phyloP scores from a whole-genome alignment of 2,888 invertebrate species.

The Netelia inedita region DNA sequence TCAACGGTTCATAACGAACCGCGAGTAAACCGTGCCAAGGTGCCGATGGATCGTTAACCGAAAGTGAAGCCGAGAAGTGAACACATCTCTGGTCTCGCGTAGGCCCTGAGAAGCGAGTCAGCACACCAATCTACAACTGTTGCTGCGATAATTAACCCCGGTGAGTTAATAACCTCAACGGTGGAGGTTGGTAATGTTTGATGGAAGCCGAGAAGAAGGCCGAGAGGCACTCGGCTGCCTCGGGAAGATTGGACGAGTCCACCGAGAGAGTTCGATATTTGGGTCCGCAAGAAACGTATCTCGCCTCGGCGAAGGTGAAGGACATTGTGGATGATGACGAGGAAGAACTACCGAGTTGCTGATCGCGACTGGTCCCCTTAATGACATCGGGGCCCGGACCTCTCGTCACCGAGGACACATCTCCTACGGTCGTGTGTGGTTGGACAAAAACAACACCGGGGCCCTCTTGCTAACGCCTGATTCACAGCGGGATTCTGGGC shows the following conservation, averaged over 20 bases:
- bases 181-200: slow-evolving; percentile 42
- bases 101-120: background rate
- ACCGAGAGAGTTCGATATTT: slow-evolving; percentile 63
- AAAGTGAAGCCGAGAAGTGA: slow-evolving; percentile 68
- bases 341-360: slow-evolving; percentile 34
- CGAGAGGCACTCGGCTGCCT: background rate
- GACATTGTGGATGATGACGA: slow-evolving; percentile 16
- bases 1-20: slow-evolving; percentile 45
- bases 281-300: slow-evolving; percentile 48
- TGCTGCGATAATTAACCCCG: slow-evolving; percentile 75
- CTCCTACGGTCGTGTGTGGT: slow-evolving; percentile 70
- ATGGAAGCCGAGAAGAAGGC: slow-evolving; percentile 44
- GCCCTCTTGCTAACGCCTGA: slow-evolving; percentile 76
- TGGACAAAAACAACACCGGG: slow-evolving; percentile 24
- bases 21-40: slow-evolving; percentile 68
- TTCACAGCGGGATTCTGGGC: slow-evolving; percentile 80
- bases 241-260: slow-evolving; percentile 11
- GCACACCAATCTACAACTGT: slow-evolving; percentile 32
- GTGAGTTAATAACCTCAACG: slow-evolving; percentile 77
- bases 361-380: slow-evolving; percentile 72
- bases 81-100: slow-evolving; percentile 13
- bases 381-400: slow-evolving; percentile 81
- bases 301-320: slow-evolving; percentile 21
- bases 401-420: slow-evolving; percentile 76
- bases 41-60: slow-evolving; percentile 80